These are phyloP conservation scores for Dendrocopos noguchii DNA, from an alignment of 2,113 vertebrate genomes.

Conservation along the genomic window DNA sequence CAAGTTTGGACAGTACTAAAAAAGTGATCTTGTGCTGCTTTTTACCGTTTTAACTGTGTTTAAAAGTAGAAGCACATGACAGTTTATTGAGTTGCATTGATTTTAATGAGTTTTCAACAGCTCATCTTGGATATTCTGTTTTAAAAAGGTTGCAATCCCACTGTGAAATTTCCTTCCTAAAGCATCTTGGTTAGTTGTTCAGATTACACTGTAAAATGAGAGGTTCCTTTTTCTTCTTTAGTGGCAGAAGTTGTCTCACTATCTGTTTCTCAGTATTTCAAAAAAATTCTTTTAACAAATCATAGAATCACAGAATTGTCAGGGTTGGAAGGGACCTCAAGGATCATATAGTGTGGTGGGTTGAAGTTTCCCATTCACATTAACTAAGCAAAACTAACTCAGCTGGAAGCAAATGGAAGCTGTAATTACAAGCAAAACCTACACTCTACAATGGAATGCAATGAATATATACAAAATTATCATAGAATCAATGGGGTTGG, in stretches of 20 bases:
- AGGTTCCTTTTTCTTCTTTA: background rate
- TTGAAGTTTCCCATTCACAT: no score
- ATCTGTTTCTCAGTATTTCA: background rate
- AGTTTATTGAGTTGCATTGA: slow-evolving; percentile 33
- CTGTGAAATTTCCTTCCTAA: slow-evolving; percentile 3
- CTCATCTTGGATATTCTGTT: slow-evolving; percentile 7
- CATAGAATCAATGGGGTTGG: no score
- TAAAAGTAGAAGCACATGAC: slow-evolving; percentile 49
- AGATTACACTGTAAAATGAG: slow-evolving; percentile 18
- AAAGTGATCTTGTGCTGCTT: slow-evolving; percentile 36
- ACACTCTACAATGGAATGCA: no score
- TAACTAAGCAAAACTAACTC: no score
- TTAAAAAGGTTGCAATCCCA: background rate
- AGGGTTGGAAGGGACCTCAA: no score
- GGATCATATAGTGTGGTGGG: no score
- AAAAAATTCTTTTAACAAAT: background rate
- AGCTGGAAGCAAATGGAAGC: no score
- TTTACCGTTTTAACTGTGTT: slow-evolving; percentile 39
- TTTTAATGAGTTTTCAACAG: slow-evolving; percentile 62
- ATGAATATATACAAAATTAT: no score
- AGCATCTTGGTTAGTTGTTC: slow-evolving; percentile 12
- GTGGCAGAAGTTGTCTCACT: background rate
- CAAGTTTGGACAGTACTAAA: slow-evolving; percentile 56
- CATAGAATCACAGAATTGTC: no score
- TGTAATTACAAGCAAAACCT: no score